A percentile compares a stretch with the other conserved stretches of the same genome.
phyloP scores from a whole-genome alignment of 1,140 invertebrate genomes.

The Brachionus paranguensis region DNA sequence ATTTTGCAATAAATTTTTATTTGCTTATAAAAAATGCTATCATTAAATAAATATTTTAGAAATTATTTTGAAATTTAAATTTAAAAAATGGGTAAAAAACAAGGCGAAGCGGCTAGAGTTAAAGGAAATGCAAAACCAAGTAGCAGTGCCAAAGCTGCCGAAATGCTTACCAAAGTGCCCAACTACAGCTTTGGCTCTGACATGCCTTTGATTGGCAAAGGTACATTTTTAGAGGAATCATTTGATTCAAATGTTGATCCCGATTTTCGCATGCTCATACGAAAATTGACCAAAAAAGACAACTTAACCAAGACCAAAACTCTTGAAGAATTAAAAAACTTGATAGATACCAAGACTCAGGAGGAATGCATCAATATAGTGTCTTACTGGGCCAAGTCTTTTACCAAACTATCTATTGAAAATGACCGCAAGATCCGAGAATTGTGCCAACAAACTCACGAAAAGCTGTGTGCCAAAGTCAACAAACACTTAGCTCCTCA shows the following conservation, averaged over 20 bases:
- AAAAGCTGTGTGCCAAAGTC: constrained; percentile 63
- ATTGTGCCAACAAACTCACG: constrained; percentile 60
- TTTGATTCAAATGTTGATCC: constrained; percentile 43
- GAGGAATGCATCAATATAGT: neutral
- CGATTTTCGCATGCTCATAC: constrained; percentile 56
- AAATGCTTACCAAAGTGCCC: constrained; percentile 7
- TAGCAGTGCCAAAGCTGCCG: constrained; percentile 37
- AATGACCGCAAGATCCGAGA: constrained; percentile 64
- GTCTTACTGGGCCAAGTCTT: constrained; percentile 16
- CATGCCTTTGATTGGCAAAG: constrained; percentile 14
- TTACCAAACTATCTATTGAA: constrained; percentile 16
- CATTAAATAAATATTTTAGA: neutral
- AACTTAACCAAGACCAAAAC: constrained; percentile 68
- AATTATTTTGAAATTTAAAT: neutral
- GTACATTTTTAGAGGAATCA: constrained; percentile 20
- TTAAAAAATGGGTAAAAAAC: constrained; percentile 34
- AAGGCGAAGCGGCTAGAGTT: constrained; percentile 30
- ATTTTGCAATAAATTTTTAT: neutral
- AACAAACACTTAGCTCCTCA: constrained; percentile 69
- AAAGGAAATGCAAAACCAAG: constrained; percentile 40
- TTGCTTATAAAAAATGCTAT: neutral
- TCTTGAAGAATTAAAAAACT: constrained; percentile 12
- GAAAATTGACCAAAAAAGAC: constrained; percentile 73
- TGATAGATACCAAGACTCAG: neutral
- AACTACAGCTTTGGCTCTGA: constrained; percentile 4